Evolutionary conservation across 2,113 vertebrate species (phyloP), one percentile per base, ranked within the genome.

Genomic region (Bos javanicus): DNA sequence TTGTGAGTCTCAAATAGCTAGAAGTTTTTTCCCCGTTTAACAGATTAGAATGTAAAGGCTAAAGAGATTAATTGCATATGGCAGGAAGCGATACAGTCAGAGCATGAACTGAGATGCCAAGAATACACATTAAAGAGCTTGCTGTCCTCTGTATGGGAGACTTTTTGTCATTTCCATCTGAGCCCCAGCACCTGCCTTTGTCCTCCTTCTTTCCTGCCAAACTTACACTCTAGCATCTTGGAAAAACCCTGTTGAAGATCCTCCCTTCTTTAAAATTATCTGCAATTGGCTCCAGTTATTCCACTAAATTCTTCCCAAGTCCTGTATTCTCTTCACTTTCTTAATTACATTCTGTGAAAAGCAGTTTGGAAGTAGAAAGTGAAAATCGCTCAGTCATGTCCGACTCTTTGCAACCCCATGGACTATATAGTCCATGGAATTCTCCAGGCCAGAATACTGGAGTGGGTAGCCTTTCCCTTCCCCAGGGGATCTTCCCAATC

Each of bases 41-140:
- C 21, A 90, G 39, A 13, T 81, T 9, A 94, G 43, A 86, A 96
- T 80, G 43, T 89, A 97, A 86, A 95, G 10, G n/a, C 83, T 93
- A 85, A 82, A 57, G n/a, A 90, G 56, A 84, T 87, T 88, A 78
- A 91, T 56, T 93, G 23, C 57, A 97, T 39, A 9, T 90, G 52
- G 71, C 48, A 71, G 15, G 56, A 97, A 78, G 11, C 0, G 2
- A 23, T 57, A 64, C 19, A 87, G 3, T 87, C 17, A 89, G 90
- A 97, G 30, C 36, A 76, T 33, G 36, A 82, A 78, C 48, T 50
- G 43, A 96, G 36, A 39, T 71, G 17, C 36, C 33, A 91, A 85
- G 36, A 81, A 71, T 50, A 87, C 2, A 33, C 15, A 21, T 28
- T 52, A 62, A 52, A 62, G 28, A 78, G 11, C 23, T 87, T 33